These are phyloP conservation scores for Monochamus alternatus DNA, from an alignment of 2,888 invertebrate genomes.

Conservation along the genomic window DNA sequence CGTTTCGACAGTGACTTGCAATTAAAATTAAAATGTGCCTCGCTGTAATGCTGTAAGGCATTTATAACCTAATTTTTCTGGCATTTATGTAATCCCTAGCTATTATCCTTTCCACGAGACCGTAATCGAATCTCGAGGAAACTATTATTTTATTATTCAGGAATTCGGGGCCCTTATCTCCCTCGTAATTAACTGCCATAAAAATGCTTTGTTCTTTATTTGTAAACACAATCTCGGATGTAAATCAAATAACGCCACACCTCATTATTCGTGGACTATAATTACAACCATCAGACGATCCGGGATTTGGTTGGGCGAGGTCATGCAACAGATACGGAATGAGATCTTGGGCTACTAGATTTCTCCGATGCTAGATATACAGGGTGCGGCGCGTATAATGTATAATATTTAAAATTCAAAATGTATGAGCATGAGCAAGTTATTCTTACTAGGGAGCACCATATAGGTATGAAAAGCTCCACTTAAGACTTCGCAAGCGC, in stretches of 20 bases:
- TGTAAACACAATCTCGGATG: slow-evolving; percentile 26
- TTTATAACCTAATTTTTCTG: neutral
- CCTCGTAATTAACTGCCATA: slow-evolving; percentile 9
- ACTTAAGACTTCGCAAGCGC: no score
- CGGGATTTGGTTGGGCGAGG: slow-evolving; percentile 22
- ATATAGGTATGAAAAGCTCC: no score
- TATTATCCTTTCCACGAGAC: neutral
- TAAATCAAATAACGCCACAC: slow-evolving; percentile 31
- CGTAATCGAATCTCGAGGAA: neutral
- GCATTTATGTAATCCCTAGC: neutral
- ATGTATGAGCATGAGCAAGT: no score
- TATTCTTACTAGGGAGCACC: no score
- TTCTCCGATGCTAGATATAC: neutral
- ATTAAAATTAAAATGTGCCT: no score
- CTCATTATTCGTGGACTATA: slow-evolving; percentile 23
- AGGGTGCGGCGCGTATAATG: no score
- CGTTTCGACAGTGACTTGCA: no score
- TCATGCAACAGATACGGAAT: slow-evolving; percentile 17
- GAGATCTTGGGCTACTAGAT: slow-evolving; percentile 1
- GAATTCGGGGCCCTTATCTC: slow-evolving; percentile 7
- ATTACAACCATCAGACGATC: slow-evolving; percentile 29
- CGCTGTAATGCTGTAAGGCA: no score
- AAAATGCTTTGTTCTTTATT: slow-evolving; percentile 30
- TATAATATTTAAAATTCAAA: no score
- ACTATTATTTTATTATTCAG: slow-evolving; percentile 14